Conservation (phyloP, 2,113 vertebrate genomes). For the Aspiorhynchus laticeps region DNA sequence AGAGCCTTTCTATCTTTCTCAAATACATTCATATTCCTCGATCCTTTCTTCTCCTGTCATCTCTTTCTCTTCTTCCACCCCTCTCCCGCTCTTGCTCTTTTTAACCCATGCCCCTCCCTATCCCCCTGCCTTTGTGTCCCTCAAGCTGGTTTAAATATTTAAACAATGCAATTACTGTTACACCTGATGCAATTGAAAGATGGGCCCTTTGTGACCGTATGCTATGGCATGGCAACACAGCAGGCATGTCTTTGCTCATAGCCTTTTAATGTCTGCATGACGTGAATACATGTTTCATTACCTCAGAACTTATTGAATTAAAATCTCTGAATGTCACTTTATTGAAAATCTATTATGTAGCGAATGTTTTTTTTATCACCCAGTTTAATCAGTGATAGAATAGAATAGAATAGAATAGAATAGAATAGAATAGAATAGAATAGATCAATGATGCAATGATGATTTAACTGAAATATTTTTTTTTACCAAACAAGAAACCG, state of each 20-base stretch:
- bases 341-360: background rate
- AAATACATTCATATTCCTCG: constrained; percentile 19
- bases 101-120: background rate
- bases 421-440: background rate
- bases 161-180: constrained; percentile 57
- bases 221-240: background rate
- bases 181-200: constrained; percentile 52
- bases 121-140: constrained; percentile 26
- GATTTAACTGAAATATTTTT: no score
- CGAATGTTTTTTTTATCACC: background rate
- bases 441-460: no score
- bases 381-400: background rate
- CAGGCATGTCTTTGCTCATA: constrained; percentile 23
- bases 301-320: background rate
- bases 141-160: constrained; percentile 58
- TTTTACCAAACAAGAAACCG: no score
- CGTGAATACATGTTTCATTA: background rate
- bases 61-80: constrained; percentile 26
- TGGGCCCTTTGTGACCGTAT: constrained; percentile 30
- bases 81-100: background rate
- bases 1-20: constrained; percentile 40
- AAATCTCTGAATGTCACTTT: background rate
- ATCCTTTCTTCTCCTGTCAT: constrained; percentile 28
- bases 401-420: background rate
- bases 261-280: background rate